Evolutionary conservation across 2,113 vertebrate genomes (phyloP).

Genomic region (Bos indicus): DNA sequence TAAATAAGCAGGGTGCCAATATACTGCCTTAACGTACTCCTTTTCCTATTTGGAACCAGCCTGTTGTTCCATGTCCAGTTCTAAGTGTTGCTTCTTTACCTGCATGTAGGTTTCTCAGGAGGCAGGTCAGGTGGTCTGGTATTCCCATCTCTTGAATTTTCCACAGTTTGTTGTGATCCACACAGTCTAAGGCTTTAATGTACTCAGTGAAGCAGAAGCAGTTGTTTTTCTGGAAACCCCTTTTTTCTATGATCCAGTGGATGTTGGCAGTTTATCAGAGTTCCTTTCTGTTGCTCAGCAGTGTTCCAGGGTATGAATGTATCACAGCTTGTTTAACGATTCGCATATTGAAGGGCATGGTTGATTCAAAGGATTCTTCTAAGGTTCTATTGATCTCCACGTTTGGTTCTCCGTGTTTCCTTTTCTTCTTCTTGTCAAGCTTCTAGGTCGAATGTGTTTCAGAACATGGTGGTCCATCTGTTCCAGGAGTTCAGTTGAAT

Average conservation of each 20-base stretch:
- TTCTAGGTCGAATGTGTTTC: not conserved
- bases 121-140: not conserved
- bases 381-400: not conserved
- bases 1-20: not conserved
- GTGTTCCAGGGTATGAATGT: not conserved
- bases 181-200: not conserved
- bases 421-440: not conserved
- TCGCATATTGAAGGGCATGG: not conserved
- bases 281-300: not conserved
- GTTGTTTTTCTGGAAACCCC: not conserved
- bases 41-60: not conserved
- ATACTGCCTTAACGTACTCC: not conserved
- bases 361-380: not conserved
- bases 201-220: not conserved
- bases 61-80: not conserved
- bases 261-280: not conserved
- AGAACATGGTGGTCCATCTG: not conserved
- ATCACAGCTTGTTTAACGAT: not conserved
- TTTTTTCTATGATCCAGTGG: not conserved
- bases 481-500: not conserved
- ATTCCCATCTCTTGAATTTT: not conserved
- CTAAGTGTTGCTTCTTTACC: not conserved
- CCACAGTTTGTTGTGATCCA: not conserved
- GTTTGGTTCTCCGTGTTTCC: not conserved
- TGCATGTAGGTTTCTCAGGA: not conserved